Evolutionary conservation across 2,113 vertebrate species (phyloP).

Genomic region (Synodontis membranacea): DNA sequence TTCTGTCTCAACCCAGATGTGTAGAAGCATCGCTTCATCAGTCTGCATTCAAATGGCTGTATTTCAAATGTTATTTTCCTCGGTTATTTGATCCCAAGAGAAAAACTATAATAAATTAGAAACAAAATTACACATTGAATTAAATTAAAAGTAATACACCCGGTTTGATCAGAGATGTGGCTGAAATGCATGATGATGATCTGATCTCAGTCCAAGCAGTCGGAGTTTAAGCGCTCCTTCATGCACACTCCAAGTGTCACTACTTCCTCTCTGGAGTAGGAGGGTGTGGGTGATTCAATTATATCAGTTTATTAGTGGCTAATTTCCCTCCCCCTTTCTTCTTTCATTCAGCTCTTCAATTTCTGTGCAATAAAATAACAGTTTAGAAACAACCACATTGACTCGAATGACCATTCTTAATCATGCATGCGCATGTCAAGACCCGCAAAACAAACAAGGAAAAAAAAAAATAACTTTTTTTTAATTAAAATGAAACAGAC

Average conservation of each 20-base stretch:
- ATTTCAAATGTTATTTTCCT: constrained; percentile 59
- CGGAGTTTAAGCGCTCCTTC: constrained; percentile 62
- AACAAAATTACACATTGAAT: constrained; percentile 69
- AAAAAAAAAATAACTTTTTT: constrained; percentile 57
- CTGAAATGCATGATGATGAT: constrained; percentile 65
- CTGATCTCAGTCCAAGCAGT: constrained; percentile 59
- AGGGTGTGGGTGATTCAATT: constrained; percentile 57
- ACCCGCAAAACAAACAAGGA: constrained; percentile 42
- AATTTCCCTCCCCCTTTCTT: constrained; percentile 49
- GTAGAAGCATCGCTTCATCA: constrained; percentile 48
- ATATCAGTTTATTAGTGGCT: constrained; percentile 72
- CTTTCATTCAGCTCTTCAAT: constrained; percentile 28
- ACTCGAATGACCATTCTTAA: constrained; percentile 49
- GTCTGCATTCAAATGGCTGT: constrained; percentile 67
- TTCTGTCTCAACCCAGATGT: constrained; percentile 46
- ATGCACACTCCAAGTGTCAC: constrained; percentile 61
- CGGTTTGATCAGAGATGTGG: constrained; percentile 65
- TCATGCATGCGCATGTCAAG: constrained; percentile 60
- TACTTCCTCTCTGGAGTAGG: constrained; percentile 46
- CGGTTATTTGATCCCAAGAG: constrained; percentile 67
- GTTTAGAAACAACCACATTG: constrained; percentile 27
- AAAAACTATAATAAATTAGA: constrained; percentile 54
- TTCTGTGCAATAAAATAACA: constrained; percentile 60
- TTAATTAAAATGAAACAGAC: constrained; percentile 75
- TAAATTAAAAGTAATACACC: constrained; percentile 70